Conservation (phyloP, 2,888 invertebrate species). For the Platycheirus albimanus region DNA sequence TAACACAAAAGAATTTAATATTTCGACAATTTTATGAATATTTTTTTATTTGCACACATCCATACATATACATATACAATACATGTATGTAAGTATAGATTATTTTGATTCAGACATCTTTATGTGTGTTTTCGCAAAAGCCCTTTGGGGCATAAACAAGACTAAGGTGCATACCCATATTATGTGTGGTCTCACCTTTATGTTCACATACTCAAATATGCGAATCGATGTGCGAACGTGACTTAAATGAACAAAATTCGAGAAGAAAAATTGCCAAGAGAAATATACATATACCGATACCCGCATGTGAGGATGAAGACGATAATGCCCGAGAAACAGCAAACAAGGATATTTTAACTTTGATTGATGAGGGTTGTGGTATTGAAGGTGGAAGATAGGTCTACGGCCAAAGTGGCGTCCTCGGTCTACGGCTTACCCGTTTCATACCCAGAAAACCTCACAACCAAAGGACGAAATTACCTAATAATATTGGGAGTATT, state of each 20-base stretch:
- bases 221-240: constrained; percentile 63
- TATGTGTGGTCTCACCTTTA: constrained; percentile 16
- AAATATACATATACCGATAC: background rate
- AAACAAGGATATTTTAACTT: constrained; percentile 35
- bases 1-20: constrained; percentile 23
- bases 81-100: too few species aligned
- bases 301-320: constrained; percentile 14
- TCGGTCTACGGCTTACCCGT: background rate
- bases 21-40: constrained; percentile 43
- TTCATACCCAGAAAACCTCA: background rate
- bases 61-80: background rate
- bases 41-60: constrained; percentile 27
- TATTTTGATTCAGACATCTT: too few species aligned
- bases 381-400: background rate
- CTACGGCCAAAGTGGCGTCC: background rate
- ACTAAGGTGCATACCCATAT: background rate
- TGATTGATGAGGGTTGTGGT: constrained; percentile 34
- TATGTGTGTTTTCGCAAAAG: background rate
- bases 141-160: background rate
- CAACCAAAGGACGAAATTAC: background rate
- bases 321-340: constrained; percentile 11
- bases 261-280: background rate
- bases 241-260: constrained; percentile 65
- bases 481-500: background rate
- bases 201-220: constrained; percentile 51